Evolutionary conservation across 2,113 vertebrate genomes (phyloP).

Genomic region (Danio rerio): GRCz12tu NC_133186.1:27396001-27396500

Average conservation of each 20-base stretch:
- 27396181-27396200: slow-evolving; percentile 33
- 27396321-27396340: slow-evolving; percentile 64
- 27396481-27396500: slow-evolving; percentile 75
- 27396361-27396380: slow-evolving; percentile 37
- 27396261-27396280: slow-evolving; percentile 85
- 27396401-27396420: slow-evolving; percentile 77
- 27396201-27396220: slow-evolving; percentile 7
- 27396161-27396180: slow-evolving; percentile 65
- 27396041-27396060: slow-evolving; percentile 58
- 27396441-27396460: slow-evolving; percentile 75
- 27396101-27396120: slow-evolving; percentile 69
- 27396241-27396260: slow-evolving; percentile 69
- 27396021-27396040: slow-evolving; percentile 59
- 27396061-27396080: slow-evolving; percentile 72
- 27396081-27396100: slow-evolving; percentile 57
- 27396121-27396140: slow-evolving; percentile 77
- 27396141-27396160: slow-evolving; percentile 68
- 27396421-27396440: slow-evolving; percentile 61
- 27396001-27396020: slow-evolving; percentile 10
- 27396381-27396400: slow-evolving; percentile 46
- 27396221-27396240: slow-evolving; percentile 62
- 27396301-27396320: slow-evolving; percentile 70
- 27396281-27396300: slow-evolving; percentile 81
- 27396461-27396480: slow-evolving; percentile 78
- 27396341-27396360: slow-evolving; percentile 71